Evolutionary conservation across 2,888 invertebrate species (phyloP), one percentile per base, ranked within the genome.

Genomic region (Polietes domitor): DNA sequence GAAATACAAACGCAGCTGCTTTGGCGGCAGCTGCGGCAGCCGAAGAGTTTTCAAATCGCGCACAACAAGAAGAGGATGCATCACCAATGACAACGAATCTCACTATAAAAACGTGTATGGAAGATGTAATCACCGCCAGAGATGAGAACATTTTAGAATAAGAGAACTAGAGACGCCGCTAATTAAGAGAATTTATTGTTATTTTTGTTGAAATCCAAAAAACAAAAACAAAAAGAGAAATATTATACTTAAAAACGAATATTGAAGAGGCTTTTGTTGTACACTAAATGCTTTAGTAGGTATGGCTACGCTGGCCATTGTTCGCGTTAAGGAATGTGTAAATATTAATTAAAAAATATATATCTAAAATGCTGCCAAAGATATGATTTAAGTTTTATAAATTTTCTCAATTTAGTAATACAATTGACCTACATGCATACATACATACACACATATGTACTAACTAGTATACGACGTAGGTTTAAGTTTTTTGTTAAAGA

Each of bases 21-120:
- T 85, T 87, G 6, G 87, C 86, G 5, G 86, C 87, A 5, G 85
- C 85, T 0, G 86, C 85, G 0, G 88, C 88, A 24, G 89, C 89
- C 2, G 85, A 92, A 26, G 32, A 32, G 2, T 32, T 53, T 37
- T 17, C 37, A 15, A 26, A 24, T 12, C 21, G 9, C 12, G 32
- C 7, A 12, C 41, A 43, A 15, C 19, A 55, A 32, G 32, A 26
- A 5, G 53, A 55, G 7, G 21, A 6, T 37, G 37, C 21, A 28
- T 19, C 28, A 47, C 5, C 28, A 32, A 19, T 17, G 26, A 47
- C 32, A 32, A 2, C 17, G 32, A 43, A 43, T 68, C 21, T 37
- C 1, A 26, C 24, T 15, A 26, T 43, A 12, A 55, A 72, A 37
- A 53, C 47, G 26, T n/a, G n/a, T 6, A 0, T 72, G 50, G 72